Conservation (phyloP, 2,797 vertebrate genomes). For the Acanthopagrus latus region DNA sequence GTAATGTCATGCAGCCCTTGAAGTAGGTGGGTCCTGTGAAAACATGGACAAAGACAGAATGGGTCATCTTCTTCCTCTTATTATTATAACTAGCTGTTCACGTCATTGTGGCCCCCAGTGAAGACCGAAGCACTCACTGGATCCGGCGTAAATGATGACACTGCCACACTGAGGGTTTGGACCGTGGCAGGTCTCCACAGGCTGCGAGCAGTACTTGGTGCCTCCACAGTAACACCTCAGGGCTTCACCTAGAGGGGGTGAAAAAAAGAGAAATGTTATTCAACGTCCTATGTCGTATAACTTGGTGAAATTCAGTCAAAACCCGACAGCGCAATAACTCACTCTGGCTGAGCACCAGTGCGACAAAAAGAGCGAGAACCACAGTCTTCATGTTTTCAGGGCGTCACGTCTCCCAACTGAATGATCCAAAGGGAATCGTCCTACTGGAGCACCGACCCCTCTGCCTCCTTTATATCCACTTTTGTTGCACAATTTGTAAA, state of each 20-base stretch:
- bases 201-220: accelerated
- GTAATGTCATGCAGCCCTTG: not conserved
- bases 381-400: slow-evolving; percentile 31
- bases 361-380: slow-evolving; percentile 4
- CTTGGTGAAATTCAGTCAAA: not conserved
- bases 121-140: slow-evolving; percentile 9
- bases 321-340: not conserved
- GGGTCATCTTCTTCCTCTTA: not conserved
- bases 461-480: slow-evolving; percentile 2
- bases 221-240: slow-evolving; percentile 26
- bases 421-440: not conserved
- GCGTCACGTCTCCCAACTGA: not conserved
- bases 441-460: not conserved
- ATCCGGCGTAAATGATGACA: not conserved
- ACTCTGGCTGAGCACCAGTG: slow-evolving; percentile 17
- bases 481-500: not conserved
- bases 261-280: not conserved
- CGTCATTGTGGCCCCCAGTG: not conserved
- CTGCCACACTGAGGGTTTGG: not conserved
- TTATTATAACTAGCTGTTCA: too few species aligned
- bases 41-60: not conserved
- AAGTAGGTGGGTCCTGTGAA: not conserved
- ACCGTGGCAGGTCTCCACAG: not conserved
- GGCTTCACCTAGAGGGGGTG: slow-evolving; percentile 17
- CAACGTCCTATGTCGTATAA: too few species aligned